Percentiles rank a stretch among this genome's conserved stretches.
phyloP scores from a whole-genome alignment of 2,113 vertebrate genomes.

The Catagonus wagneri region DNA sequence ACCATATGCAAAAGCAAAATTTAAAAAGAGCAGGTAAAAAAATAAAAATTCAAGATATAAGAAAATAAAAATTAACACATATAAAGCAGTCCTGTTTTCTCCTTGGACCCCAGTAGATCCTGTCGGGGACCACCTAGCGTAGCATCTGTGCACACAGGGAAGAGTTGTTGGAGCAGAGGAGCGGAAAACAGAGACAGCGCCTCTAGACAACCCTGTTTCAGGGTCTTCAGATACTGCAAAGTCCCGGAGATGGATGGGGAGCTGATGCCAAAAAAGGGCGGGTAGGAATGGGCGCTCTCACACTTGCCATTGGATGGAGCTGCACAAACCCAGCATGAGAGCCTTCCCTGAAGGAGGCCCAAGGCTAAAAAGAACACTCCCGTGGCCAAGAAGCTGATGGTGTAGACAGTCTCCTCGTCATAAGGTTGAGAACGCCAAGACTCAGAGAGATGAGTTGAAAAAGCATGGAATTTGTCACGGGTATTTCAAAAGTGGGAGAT shows the following conservation, averaged over 20 bases:
- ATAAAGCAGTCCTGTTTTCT: not conserved
- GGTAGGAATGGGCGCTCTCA: not conserved
- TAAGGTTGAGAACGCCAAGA: not conserved
- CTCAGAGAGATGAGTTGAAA: not conserved
- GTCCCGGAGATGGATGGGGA: not conserved
- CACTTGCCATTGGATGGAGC: too few relatives aligned
- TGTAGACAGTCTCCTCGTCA: not conserved
- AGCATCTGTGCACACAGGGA: accelerated
- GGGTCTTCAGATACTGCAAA: not conserved
- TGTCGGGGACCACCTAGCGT: accelerated
- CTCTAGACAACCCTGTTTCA: accelerated
- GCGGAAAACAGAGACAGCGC: not conserved
- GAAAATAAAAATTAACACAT: not conserved
- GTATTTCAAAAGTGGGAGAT: not conserved
- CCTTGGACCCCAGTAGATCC: not conserved
- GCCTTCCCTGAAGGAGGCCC: not conserved
- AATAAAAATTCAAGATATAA: not conserved
- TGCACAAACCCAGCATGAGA: not conserved
- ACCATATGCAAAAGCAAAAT: not conserved
- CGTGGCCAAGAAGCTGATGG: not conserved
- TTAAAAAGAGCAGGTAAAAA: not conserved
- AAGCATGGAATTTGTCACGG: not conserved
- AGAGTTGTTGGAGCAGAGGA: not conserved
- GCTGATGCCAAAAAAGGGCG: accelerated
- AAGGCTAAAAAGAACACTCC: not conserved